A percentile compares a stretch with the other conserved stretches of the same genome.
phyloP scores from a whole-genome alignment of 2,113 vertebrate genomes.

The Labeo catla region DNA sequence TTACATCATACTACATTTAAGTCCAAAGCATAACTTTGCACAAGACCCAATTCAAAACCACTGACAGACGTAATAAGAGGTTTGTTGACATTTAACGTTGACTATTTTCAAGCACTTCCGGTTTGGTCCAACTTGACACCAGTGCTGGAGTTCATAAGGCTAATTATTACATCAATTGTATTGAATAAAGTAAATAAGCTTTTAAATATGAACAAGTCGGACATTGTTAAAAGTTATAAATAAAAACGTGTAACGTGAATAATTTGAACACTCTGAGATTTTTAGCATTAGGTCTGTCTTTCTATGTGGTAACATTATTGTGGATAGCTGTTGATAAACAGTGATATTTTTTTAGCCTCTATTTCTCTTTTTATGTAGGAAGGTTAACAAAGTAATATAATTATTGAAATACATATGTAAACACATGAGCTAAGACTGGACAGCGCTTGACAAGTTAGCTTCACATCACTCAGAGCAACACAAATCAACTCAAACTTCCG shows the following conservation, averaged over 20 bases:
- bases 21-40: neutral
- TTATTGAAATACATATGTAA: neutral
- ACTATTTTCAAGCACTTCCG: conserved; percentile 15
- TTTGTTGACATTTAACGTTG: conserved; percentile 34
- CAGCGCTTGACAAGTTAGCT: conserved; percentile 19
- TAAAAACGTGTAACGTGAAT: neutral
- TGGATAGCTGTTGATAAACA: neutral
- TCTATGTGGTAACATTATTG: neutral
- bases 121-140: neutral
- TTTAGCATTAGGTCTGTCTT: neutral
- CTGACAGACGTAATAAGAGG: neutral
- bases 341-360: neutral
- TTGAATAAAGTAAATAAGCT: neutral
- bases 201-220: neutral
- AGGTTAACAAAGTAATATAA: neutral
- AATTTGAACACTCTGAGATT: neutral
- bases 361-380: neutral
- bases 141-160: neutral
- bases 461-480: neutral
- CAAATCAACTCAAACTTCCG: neutral
- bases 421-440: neutral
- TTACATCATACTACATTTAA: neutral
- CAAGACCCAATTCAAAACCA: neutral
- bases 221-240: neutral
- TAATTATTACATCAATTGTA: neutral